Evolutionary conservation across 2,888 invertebrate genomes (phyloP), one percentile per base, ranked within the genome.

Genomic region (Leptinotarsa rubiginosa): DNA sequence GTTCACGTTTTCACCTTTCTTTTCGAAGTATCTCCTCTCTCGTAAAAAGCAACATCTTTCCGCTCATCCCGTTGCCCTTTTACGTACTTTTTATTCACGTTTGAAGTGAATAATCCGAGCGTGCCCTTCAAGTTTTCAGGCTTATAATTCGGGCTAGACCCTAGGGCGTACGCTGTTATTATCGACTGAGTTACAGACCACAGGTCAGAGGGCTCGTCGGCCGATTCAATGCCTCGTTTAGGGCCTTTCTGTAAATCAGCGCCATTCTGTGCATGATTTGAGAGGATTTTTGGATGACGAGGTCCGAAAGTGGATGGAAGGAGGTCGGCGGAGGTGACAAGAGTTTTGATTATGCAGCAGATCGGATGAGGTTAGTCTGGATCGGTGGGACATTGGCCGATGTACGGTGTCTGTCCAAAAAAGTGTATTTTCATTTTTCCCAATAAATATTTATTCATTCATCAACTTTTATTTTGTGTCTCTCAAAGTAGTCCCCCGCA

Each of bases 201-300:
- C 73, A 68, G 74, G 77, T 75, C 77, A 74, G 74, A 70, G 66
- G 72, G 72, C 66, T 59, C 74, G 69, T 68, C 65, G 66, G 65
- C 69, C 72, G 52, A 71, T 79, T 77, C 75, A 78, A 78, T 77
- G 78, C 75, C 77, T 79, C 79, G 79, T 79, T 79, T 78, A 73
- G 50, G 65, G 69, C 72, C 75, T 74, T 78, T 75, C 72, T 76
- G 52, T 70, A 65, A 77, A 76, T 78, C 75, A 73, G 70, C 75
- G n/a, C 72, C 75, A 67, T 76, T 78, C 73, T 66, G 75, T 70
- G 65, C 73, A 72, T 73, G 76, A 73, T 73, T 75, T 73, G 73
- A 75, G 73, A 74, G 74, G 65, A 67, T 75, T 74, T 72, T 73
- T 64, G 69, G 68, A 67, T 59, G 59, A 56, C 47, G 65, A 16